Conservation (phyloP, 92 coral and sea anemone species). For the Epizoanthus illoricatus region DNA sequence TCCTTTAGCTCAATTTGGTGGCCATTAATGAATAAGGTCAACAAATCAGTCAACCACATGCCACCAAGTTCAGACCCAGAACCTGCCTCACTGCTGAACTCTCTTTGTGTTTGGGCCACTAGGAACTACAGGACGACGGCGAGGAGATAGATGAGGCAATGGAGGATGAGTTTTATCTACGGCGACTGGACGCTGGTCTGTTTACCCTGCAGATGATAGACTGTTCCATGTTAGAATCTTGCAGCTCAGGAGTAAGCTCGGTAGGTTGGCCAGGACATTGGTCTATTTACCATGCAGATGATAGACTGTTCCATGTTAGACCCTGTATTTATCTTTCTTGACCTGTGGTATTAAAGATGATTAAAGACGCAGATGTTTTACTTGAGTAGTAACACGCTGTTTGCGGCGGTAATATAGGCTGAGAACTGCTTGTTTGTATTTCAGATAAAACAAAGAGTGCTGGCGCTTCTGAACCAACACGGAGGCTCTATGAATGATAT, state of each 20-base stretch:
- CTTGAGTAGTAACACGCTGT: background rate
- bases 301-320: background rate
- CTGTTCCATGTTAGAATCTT: slow-evolving; percentile 87
- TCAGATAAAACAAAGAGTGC: slow-evolving; percentile 84
- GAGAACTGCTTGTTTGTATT: background rate
- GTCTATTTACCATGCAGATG: background rate
- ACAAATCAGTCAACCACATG: too few relatives aligned
- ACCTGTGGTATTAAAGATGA: background rate
- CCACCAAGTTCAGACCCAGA: background rate
- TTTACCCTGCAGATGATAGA: slow-evolving; percentile 90
- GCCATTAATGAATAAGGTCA: too few relatives aligned
- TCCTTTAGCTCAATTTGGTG: too few relatives aligned
- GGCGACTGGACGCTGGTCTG: slow-evolving; percentile 93
- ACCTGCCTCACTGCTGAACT: background rate
- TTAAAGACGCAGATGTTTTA: background rate
- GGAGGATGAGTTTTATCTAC: slow-evolving; percentile 88
- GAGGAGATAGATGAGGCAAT: slow-evolving; percentile 83
- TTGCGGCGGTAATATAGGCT: background rate
- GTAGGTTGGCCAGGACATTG: slow-evolving; percentile 27
- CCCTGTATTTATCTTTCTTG: too few relatives aligned
- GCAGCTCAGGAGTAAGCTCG: slow-evolving; percentile 92
- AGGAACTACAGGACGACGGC: slow-evolving; percentile 77
- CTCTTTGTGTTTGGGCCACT: background rate
- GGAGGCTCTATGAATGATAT: slow-evolving; percentile 98
- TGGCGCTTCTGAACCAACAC: slow-evolving; percentile 90